Evolutionary conservation across 2,888 invertebrate genomes (phyloP), one percentile per base, ranked within the genome.

Genomic region (Sesamia inferens): DNA sequence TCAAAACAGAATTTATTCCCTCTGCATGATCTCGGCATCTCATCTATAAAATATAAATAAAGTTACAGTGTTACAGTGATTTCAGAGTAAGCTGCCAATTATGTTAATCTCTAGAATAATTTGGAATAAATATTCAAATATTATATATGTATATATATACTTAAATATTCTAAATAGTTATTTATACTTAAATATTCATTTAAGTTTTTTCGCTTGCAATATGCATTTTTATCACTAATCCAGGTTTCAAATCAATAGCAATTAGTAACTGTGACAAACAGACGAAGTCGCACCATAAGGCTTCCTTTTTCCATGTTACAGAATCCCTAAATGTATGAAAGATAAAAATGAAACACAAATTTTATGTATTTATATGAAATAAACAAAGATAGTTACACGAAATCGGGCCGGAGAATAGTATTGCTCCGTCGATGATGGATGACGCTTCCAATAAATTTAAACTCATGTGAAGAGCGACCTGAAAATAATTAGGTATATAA

Each of bases 1-100:
- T 72, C 74, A n/a, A 72, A 74, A 51, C 74, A 74, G 19, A 14
- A 74, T 0, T 0, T 64, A 31, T 14, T 0, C 10, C 44, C 58
- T 31, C 0, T 0, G 22, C 74, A 74, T 58, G 73, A 58, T 19
- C 5, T 0, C 3, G 74, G 74, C 74, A 74, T 74, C 0, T 64
- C 22, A 51, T 5, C 74, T 74, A 73, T 59, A 19, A 54, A 39
- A 24, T 24, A 51, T 16, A 51, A 51, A 19, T 19, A 10, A 42
- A 44, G 39, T 39, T 39, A 39, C n/a, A n/a, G n/a, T n/a, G n/a
- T n/a, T n/a, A n/a, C 39, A 39, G 7, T 39, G 31, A 31, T 3
- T 31, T 31, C 5, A 39, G 7, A 39, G 39, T 39, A 5, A 39
- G 39, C 39, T 39, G 39, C 5, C 39, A 39, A 39, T 3, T n/a